These are phyloP conservation scores for Dendrocincla fuliginosa DNA, from an alignment of 2,797 vertebrate species.

Conservation along the genomic window DNA sequence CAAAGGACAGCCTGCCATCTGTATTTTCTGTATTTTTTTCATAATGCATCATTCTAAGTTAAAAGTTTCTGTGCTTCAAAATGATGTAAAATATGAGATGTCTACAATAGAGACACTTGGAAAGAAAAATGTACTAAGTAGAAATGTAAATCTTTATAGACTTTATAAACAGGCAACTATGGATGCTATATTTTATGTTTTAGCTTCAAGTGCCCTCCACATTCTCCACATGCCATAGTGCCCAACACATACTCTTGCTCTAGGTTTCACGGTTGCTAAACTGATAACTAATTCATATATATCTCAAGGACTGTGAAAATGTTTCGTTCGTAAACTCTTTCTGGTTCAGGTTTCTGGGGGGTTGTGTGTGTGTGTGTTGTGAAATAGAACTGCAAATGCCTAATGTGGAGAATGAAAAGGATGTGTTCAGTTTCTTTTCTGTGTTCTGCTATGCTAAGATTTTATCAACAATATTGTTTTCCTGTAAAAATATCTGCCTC, in stretches of 20 bases:
- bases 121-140: conserved; percentile 68
- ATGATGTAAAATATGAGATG: conserved; percentile 63
- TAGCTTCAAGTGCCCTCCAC: conserved; percentile 41
- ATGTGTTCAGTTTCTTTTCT: conserved; percentile 55
- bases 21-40: conserved; percentile 71
- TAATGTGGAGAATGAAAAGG: conserved; percentile 59
- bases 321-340: conserved; percentile 24
- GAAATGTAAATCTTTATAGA: conserved; percentile 55
- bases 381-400: conserved; percentile 28
- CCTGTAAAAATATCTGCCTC: conserved; percentile 68
- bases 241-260: not conserved
- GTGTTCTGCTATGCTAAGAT: conserved; percentile 73
- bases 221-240: conserved; percentile 10
- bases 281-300: conserved; percentile 58
- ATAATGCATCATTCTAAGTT: conserved; percentile 62
- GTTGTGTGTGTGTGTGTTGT: not conserved
- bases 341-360: not conserved
- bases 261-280: not conserved
- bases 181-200: conserved; percentile 41
- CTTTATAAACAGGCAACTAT: conserved; percentile 41
- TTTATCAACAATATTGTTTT: conserved; percentile 79
- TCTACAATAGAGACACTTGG: conserved; percentile 58
- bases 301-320: conserved; percentile 26
- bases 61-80: conserved; percentile 68
- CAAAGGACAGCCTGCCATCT: conserved; percentile 75